Evolutionary conservation across 2,113 vertebrate genomes (phyloP).

Genomic region (Pluvianellus socialis): DNA sequence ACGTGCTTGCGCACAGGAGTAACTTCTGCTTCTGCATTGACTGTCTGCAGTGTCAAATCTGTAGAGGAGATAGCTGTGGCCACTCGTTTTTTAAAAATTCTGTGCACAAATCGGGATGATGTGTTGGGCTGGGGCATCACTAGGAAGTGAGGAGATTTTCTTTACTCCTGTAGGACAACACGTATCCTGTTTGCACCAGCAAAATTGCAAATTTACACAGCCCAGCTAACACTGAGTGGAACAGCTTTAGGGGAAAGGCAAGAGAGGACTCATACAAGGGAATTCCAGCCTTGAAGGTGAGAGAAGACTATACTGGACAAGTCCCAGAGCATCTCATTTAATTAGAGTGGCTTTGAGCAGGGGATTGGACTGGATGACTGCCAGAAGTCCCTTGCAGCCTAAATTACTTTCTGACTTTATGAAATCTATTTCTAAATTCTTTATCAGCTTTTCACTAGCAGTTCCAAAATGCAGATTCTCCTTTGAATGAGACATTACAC

Average conservation of each 20-base stretch:
- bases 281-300: neutral
- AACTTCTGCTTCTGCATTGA: neutral
- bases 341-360: neutral
- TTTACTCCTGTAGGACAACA: neutral
- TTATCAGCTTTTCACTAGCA: neutral
- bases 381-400: neutral
- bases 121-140: neutral
- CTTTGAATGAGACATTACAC: neutral
- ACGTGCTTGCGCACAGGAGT: fast-evolving
- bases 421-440: neutral
- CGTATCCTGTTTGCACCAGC: neutral
- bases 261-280: neutral
- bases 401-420: neutral
- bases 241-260: neutral
- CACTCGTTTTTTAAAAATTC: neutral
- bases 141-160: neutral
- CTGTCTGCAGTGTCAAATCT: neutral
- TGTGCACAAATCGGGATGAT: neutral
- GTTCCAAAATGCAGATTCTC: neutral
- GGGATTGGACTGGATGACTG: neutral
- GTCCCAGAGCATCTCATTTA: neutral
- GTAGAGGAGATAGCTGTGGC: neutral
- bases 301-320: neutral
- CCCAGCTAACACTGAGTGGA: neutral
- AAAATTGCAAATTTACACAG: neutral